Evolutionary conservation across 2,113 vertebrate genomes (phyloP).

Genomic region (Oceanodroma tethys): DNA sequence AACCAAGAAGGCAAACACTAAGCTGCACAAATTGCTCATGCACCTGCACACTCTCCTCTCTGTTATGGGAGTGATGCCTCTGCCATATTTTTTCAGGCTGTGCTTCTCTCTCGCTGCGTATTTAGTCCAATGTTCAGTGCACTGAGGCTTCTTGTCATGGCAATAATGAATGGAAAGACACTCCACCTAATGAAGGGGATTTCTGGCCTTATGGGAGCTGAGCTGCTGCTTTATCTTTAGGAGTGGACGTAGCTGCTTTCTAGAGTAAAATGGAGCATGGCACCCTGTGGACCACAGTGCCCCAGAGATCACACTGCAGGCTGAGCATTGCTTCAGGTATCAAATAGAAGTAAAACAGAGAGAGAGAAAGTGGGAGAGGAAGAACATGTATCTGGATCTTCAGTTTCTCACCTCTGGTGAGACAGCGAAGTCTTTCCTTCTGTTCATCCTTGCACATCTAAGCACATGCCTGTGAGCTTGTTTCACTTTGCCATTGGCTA

Average conservation of each 20-base stretch:
- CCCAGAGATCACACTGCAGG: background rate
- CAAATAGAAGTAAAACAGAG: background rate
- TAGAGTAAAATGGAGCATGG: background rate
- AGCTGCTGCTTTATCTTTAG: background rate
- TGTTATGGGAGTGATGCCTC: background rate
- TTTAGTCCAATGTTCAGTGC: background rate
- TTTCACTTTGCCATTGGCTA: constrained; percentile 76
- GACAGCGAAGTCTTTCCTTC: constrained; percentile 44
- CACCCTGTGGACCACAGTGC: background rate
- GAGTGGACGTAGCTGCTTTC: background rate
- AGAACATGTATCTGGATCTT: background rate
- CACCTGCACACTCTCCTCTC: background rate
- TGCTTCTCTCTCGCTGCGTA: background rate
- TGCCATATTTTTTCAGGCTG: background rate
- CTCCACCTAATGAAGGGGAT: background rate
- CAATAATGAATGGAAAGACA: background rate
- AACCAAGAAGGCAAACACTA: background rate
- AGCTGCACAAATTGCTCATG: background rate
- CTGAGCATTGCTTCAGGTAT: background rate
- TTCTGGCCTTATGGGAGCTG: background rate
- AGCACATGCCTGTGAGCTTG: constrained; percentile 79
- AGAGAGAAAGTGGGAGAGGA: background rate
- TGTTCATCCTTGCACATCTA: constrained; percentile 81
- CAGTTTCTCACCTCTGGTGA: constrained; percentile 32
- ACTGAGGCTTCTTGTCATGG: background rate